These are phyloP conservation scores for Psilanteris sp. DNA, from an alignment of 1,140 invertebrate genomes.

Conservation along the genomic window DNA sequence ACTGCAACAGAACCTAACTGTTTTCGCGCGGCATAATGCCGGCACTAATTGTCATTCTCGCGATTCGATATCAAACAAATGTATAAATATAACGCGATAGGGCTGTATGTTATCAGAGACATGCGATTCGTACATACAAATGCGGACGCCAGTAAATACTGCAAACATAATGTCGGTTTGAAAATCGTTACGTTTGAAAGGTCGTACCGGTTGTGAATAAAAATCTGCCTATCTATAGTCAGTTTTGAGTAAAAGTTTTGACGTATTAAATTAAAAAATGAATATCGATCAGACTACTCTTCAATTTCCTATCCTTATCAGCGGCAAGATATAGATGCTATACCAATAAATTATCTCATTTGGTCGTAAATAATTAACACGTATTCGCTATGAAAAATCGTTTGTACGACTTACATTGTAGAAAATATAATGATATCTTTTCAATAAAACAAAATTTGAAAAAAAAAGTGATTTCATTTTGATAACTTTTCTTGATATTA, in stretches of 20 bases:
- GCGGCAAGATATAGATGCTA: too few species aligned
- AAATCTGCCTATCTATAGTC: conserved; percentile 28
- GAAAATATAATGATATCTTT: too few species aligned
- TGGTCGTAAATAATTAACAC: too few species aligned
- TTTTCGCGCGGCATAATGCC: conserved; percentile 36
- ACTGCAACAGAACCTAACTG: conserved; percentile 34
- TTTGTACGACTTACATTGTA: too few species aligned
- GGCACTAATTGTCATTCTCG: conserved; percentile 54
- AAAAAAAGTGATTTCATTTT: too few species aligned
- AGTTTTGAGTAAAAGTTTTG: conserved; percentile 35
- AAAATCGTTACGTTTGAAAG: conserved; percentile 48
- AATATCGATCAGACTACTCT: conserved; percentile 11
- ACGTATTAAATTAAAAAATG: conserved; percentile 29
- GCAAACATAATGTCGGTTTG: conserved; percentile 17
- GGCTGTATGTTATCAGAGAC: conserved; percentile 55
- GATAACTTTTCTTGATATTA: too few species aligned
- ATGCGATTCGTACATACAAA: conserved; percentile 59
- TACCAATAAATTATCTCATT: too few species aligned
- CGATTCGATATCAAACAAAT: conserved; percentile 58
- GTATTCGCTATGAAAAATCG: too few species aligned
- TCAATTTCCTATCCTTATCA: too few species aligned
- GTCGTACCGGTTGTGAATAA: conserved; percentile 52
- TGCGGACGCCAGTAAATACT: conserved; percentile 56
- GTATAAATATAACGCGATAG: conserved; percentile 64
- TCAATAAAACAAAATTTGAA: too few species aligned